These are phyloP conservation scores for Anoura caudifer DNA, from an alignment of 2,113 vertebrate species.

Conservation along the genomic window DNA sequence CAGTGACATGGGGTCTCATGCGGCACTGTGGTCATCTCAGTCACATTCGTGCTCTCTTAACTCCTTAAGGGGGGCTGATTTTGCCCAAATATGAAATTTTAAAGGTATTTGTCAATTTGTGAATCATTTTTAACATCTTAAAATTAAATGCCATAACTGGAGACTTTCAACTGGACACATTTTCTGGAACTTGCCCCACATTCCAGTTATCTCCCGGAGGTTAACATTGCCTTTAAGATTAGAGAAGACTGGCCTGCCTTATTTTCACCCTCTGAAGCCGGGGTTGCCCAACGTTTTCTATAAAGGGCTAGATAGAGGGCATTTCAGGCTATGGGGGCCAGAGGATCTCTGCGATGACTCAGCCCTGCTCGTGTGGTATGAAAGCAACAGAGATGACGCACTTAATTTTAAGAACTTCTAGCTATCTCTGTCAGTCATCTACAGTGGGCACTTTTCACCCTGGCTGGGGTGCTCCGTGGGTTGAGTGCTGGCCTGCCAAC, in stretches of 20 bases:
- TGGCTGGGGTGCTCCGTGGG: no score
- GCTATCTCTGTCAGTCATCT: background rate
- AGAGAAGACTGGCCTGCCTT: background rate
- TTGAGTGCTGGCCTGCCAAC: no score
- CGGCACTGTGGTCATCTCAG: fast-evolving
- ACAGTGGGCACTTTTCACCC: background rate
- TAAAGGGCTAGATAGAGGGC: background rate
- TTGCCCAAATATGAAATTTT: background rate
- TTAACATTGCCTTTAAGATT: background rate
- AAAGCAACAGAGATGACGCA: fast-evolving
- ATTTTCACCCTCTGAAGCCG: background rate
- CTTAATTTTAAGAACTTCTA: background rate
- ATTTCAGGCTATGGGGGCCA: background rate
- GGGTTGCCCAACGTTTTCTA: background rate
- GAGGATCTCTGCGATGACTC: background rate
- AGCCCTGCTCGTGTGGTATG: background rate
- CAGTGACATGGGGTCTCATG: background rate
- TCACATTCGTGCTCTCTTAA: background rate
- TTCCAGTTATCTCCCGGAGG: background rate
- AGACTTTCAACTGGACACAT: background rate
- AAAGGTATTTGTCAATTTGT: background rate
- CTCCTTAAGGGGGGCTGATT: background rate
- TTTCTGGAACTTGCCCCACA: background rate
- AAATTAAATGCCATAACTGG: background rate
- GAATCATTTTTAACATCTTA: background rate